Evolutionary conservation across 1,140 invertebrate genomes (phyloP).

Genomic region (Oreohelix idahoensis): DNA sequence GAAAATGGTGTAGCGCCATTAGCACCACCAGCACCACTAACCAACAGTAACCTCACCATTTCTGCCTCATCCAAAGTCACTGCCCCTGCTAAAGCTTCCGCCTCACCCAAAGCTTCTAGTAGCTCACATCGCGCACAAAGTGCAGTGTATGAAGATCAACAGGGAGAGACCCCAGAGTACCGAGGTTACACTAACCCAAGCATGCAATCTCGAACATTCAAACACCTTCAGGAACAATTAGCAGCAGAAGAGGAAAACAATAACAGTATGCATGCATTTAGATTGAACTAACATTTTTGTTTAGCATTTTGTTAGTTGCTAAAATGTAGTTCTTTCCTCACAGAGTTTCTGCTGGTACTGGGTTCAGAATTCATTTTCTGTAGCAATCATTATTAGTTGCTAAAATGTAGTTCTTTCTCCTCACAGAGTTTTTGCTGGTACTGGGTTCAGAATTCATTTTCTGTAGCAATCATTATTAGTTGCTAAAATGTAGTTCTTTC

Average conservation of each 20-base stretch:
- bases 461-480: too few relatives aligned
- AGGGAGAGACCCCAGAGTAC: conserved; percentile 59
- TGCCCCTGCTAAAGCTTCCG: background rate
- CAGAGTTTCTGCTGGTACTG: too few relatives aligned
- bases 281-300: background rate
- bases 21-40: background rate
- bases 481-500: too few relatives aligned
- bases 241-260: conserved; percentile 39
- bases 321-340: too few relatives aligned
- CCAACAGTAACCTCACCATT: background rate
- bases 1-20: background rate
- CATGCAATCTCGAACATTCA: conserved; percentile 67
- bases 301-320: too few relatives aligned
- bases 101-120: background rate
- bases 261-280: conserved; percentile 5
- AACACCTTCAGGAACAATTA: conserved; percentile 58
- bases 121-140: conserved; percentile 31
- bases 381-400: too few relatives aligned
- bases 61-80: background rate
- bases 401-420: too few relatives aligned
- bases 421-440: too few relatives aligned
- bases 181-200: conserved; percentile 64
- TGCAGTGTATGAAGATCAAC: conserved; percentile 43
- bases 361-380: too few relatives aligned
- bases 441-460: too few relatives aligned